A percentile compares a stretch with the other conserved stretches of the same genome.
Evolutionary conservation across 2,888 invertebrate genomes (phyloP).

Genomic region (Monochamus alternatus): DNA sequence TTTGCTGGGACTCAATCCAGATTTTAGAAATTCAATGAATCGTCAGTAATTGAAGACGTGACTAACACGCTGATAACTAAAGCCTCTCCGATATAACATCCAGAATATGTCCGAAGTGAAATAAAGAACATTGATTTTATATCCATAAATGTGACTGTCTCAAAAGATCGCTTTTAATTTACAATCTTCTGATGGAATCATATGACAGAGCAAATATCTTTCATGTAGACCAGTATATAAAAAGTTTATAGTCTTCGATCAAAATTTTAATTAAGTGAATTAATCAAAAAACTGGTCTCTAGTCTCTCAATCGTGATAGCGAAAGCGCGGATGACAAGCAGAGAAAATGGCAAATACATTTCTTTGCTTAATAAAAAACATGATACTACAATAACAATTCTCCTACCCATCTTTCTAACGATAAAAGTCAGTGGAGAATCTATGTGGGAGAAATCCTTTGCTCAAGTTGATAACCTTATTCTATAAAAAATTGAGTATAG

Average conservation of each 20-base stretch:
- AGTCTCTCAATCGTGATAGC: too few relatives aligned
- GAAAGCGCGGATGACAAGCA: too few relatives aligned
- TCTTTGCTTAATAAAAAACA: too few relatives aligned
- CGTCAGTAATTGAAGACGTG: slow-evolving; percentile 56
- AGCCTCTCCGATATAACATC: slow-evolving; percentile 44
- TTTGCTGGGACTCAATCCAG: slow-evolving; percentile 42
- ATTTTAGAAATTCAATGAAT: slow-evolving; percentile 52
- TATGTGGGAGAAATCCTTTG: too few relatives aligned
- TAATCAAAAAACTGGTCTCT: neutral
- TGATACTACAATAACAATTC: too few relatives aligned
- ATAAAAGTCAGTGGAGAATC: too few relatives aligned
- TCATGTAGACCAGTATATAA: slow-evolving; percentile 21
- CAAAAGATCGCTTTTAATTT: slow-evolving; percentile 43
- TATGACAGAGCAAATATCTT: slow-evolving; percentile 33
- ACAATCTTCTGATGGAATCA: slow-evolving; percentile 38
- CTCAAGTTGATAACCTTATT: too few relatives aligned
- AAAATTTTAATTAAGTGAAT: slow-evolving; percentile 23
- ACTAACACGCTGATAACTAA: slow-evolving; percentile 51
- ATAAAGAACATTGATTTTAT: slow-evolving; percentile 40
- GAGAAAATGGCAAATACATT: too few relatives aligned
- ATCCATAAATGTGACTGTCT: slow-evolving; percentile 40
- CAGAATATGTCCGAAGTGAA: slow-evolving; percentile 40
- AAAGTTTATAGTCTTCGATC: slow-evolving; percentile 19
- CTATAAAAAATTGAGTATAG: too few relatives aligned
- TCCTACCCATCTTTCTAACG: too few relatives aligned